These are phyloP conservation scores for Dascillus cervinus DNA, from an alignment of 2,888 invertebrate genomes.

Conservation along the genomic window DNA sequence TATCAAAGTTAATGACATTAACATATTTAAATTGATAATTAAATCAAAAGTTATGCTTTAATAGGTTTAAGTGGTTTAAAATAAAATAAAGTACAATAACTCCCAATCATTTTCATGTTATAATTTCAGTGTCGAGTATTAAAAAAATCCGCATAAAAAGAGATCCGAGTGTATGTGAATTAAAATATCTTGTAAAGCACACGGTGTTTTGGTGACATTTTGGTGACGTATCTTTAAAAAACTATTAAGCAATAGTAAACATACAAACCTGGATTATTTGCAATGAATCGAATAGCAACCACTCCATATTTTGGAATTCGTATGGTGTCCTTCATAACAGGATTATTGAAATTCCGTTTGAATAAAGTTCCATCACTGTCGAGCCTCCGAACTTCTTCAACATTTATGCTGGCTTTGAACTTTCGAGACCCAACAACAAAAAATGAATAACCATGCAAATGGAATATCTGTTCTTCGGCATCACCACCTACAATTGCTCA, in stretches of 20 bases:
- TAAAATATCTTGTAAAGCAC: too few relatives aligned
- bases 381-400: constrained; percentile 50
- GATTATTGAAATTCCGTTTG: constrained; percentile 50
- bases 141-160: too few relatives aligned
- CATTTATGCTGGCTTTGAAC: constrained; percentile 46
- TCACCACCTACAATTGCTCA: constrained; percentile 61
- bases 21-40: too few relatives aligned
- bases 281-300: constrained; percentile 63
- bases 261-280: constrained; percentile 60
- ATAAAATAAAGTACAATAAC: too few relatives aligned
- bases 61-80: too few relatives aligned
- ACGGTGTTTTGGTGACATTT: too few relatives aligned
- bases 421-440: constrained; percentile 54
- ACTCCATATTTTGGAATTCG: constrained; percentile 63
- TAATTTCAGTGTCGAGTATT: too few relatives aligned
- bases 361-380: constrained; percentile 52
- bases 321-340: constrained; percentile 66
- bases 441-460: constrained; percentile 69
- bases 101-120: too few relatives aligned
- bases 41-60: too few relatives aligned
- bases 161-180: too few relatives aligned
- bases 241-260: constrained; percentile 48
- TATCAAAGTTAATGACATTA: too few relatives aligned
- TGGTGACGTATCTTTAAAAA: constrained; percentile 77
- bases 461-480: constrained; percentile 61